These are phyloP conservation scores for Xerus inauris DNA, from an alignment of 2,113 vertebrate species.

Conservation along the genomic window DNA sequence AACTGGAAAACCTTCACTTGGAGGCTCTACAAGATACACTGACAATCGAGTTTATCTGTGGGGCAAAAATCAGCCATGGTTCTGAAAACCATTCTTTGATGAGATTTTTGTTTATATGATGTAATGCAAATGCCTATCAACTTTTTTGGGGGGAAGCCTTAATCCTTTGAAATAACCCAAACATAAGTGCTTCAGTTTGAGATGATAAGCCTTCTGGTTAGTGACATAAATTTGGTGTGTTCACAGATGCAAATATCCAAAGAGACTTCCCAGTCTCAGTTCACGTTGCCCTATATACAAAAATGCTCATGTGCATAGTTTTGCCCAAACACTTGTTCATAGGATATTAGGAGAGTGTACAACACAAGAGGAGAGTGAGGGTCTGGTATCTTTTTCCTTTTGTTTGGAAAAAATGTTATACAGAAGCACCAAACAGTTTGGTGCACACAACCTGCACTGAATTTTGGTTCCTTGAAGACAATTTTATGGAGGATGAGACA, in stretches of 20 bases:
- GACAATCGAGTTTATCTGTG: not conserved
- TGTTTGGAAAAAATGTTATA: not conserved
- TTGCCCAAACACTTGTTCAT: not conserved
- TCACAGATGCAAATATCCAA: not conserved
- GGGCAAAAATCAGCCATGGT: not conserved
- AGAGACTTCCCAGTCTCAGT: not conserved
- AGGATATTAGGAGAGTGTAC: not conserved
- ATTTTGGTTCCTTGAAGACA: not conserved
- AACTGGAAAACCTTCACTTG: not conserved
- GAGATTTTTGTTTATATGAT: not conserved
- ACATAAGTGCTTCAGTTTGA: not conserved
- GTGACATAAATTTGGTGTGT: not conserved
- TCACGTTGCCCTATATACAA: not conserved
- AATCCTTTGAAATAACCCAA: not conserved
- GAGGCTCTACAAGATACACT: not conserved
- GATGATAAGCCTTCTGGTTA: not conserved
- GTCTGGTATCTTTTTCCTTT: not conserved
- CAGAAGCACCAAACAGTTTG: not conserved
- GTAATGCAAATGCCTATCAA: not conserved
- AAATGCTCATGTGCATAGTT: not conserved
- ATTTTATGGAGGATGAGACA: not conserved
- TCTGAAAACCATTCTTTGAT: not conserved
- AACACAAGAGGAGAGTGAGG: not conserved
- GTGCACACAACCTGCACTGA: not conserved
- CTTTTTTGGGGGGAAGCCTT: not conserved